phyloP scores from a whole-genome alignment of 2,797 vertebrate genomes.

The Dallia pectoralis region DNA sequence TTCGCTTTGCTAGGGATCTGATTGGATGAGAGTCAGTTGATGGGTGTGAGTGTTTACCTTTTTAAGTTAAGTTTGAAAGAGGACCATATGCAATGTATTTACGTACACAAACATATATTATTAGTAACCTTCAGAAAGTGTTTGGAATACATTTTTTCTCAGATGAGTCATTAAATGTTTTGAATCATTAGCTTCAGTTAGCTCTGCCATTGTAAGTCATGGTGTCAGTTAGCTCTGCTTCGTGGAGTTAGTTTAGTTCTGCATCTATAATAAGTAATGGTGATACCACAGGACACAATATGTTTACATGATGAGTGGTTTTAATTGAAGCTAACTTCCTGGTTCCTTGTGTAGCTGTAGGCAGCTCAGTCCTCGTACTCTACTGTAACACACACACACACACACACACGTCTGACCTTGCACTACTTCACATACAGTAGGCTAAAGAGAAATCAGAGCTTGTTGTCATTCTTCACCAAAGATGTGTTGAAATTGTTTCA shows the following conservation, averaged over 20 bases:
- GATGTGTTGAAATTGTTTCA: neutral
- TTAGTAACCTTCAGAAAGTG: too few species aligned
- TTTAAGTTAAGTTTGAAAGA: too few species aligned
- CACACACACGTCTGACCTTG: too few species aligned
- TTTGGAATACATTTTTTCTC: too few species aligned
- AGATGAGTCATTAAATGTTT: too few species aligned
- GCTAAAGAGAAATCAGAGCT: neutral
- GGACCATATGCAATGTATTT: too few species aligned
- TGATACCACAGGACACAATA: slow-evolving; percentile 7
- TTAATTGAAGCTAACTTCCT: slow-evolving; percentile 3
- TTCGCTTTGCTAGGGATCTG: too few species aligned
- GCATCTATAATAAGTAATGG: neutral
- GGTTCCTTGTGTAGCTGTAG: slow-evolving; percentile 3
- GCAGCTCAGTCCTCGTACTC: neutral
- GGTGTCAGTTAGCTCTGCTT: too few species aligned
- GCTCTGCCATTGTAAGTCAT: neutral
- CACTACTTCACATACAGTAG: too few species aligned
- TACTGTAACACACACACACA: neutral
- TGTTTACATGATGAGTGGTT: neutral
- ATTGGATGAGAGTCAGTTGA: too few species aligned
- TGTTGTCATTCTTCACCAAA: neutral
- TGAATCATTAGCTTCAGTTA: neutral
- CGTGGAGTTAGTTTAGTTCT: neutral
- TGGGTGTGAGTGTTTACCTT: too few species aligned
- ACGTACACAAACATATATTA: too few species aligned